Base-by-base conservation (phyloP, 2,888 invertebrate species). In the Heliconius erato region DNA sequence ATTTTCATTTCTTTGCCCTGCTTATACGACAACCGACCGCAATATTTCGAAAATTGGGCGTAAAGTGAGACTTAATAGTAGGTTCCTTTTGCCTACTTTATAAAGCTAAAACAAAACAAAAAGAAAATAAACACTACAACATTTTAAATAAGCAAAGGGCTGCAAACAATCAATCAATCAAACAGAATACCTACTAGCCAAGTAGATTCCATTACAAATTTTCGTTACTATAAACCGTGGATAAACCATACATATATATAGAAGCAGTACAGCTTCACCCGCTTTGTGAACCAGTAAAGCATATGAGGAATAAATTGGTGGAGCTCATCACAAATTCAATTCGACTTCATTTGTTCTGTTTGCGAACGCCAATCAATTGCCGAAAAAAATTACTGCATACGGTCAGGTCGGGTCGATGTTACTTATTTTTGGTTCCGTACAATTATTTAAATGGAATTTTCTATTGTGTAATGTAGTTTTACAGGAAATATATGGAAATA, bases 251-350 rank as follows among this genome's bases (percentile, higher is more conserved):
- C 11, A 9, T 63, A 63, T n/a, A 63, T 63, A 63, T 63, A 63
- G 63, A 54, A 3, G 28, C 54, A 54, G 54, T 19, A 59, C 28
- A 23, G 32, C 59, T 59, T 80, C 74, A 80, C 67, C 68, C 74
- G 74, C 78, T 79, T 79, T 79, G 72, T 76, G 79, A 74, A 68
- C 68, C 65, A 77, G 76, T 63, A 81, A 81, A 77, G 77, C 76
- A 81, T 74, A 88, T 87, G 82, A 80, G 82, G 84, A 87, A 89
- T 91, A 92, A 92, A 94, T 92, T 92, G 92, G 89, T 88, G 90
- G 90, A 92, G 91, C 94, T 93, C 93, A 95, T 95, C 93, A 92
- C 92, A 92, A 92, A 94, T 94, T 94, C 94, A 92, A 94, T 95
- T 89, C 87, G 85, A 87, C 88, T 92, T 93, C 92, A 94, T 94